Base-by-base conservation (phyloP, 1,140 invertebrate genomes). In the Cyphomyrmex costatus region DNA sequence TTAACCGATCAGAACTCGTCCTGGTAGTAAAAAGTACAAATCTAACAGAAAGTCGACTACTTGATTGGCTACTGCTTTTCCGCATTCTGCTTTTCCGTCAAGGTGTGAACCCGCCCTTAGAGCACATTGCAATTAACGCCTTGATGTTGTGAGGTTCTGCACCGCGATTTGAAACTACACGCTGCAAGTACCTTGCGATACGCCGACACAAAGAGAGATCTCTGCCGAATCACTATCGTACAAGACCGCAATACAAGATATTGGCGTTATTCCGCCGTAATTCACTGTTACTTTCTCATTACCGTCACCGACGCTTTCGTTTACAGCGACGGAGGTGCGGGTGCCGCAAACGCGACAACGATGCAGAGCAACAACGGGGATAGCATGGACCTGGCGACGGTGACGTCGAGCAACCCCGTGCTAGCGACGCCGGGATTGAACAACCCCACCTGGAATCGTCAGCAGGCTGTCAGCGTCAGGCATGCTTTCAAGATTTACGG, bases 401-500 rank as follows among this genome's bases (percentile, higher is more conserved):
- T 87, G 30, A 87, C 93, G 24, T 84, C 94, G 6, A 92, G 86
- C 53, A 87, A 46, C n/a, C 63, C 93, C 6, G 88, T 92, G 0
- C 33, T 95, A 79, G 87, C 93, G 0, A 93, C 92, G 0, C 94
- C 94, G 21, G 94, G 94, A 1, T 65, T 95, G 3, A 95, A 95
- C 85, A 95, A 94, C 60, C 88, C 92, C 6, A 91, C 95, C 42
- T 95, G 96, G 95, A 96, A 96, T 90, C 95, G 96, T 89, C 97
- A 98, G 92, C 97, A 98, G 80, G 98, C 98, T 10, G 97, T 98
- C 27, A 97, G 97, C 91, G 97, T 98, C 16, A 95, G 97, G 86
- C 96, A 98, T 91, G 97, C 98, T 6, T 98, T 97, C 96, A 99
- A 99, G 94, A 96, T 96, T 87, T 99, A 99, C 93, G 98, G 98